Percentiles rank a stretch among this genome's conserved stretches.
Conservation (phyloP, 2,797 vertebrate genomes). For the Hapalemur alaotrensis region DNA sequence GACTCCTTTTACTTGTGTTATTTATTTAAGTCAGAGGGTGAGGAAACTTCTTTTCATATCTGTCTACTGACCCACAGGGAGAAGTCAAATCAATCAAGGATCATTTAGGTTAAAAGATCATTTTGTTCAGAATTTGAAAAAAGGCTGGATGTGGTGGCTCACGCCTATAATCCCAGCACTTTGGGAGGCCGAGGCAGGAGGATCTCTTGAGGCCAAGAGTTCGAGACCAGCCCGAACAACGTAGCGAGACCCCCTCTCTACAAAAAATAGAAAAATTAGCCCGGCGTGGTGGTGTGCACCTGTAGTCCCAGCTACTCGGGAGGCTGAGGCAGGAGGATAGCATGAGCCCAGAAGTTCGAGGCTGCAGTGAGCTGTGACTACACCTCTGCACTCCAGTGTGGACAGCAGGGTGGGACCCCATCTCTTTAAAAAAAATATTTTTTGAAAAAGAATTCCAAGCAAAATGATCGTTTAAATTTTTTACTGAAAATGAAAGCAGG, state of each 20-base stretch:
- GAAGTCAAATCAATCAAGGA: neutral
- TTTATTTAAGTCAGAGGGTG: neutral
- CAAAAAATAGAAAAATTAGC: neutral
- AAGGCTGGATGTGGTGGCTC: neutral
- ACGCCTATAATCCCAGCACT: neutral
- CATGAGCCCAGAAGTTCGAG: neutral
- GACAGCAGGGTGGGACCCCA: neutral
- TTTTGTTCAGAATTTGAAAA: constrained; percentile 26
- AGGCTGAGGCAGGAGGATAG: neutral
- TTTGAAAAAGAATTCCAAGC: neutral
- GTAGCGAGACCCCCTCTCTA: neutral
- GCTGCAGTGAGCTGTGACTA: neutral
- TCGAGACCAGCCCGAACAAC: neutral
- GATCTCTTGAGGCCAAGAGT: neutral
- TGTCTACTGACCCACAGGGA: neutral
- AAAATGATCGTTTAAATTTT: neutral
- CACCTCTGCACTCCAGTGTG: neutral
- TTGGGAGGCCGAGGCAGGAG: neutral
- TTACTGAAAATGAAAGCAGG: neutral
- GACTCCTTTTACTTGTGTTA: neutral
- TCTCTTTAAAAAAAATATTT: neutral
- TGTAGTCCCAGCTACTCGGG: neutral
- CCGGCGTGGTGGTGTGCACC: accelerated
- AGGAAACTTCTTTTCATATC: neutral
- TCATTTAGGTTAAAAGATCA: neutral